Evolutionary conservation across 2,797 vertebrate species (phyloP).

Genomic region (Leptatherina wallacei): DNA sequence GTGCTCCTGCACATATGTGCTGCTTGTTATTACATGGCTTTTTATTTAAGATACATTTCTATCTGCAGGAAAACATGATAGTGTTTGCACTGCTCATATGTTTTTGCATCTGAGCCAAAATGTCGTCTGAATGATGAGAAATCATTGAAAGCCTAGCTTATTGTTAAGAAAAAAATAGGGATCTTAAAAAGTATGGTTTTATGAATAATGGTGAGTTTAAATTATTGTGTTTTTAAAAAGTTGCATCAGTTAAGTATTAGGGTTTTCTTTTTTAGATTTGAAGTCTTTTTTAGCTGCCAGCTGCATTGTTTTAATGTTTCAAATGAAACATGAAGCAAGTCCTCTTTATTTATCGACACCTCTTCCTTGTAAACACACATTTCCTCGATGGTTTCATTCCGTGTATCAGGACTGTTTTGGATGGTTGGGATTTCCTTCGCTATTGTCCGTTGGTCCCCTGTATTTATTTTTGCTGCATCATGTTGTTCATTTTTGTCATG

Average conservation of each 20-base stretch:
- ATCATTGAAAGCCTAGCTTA: background rate
- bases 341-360: conserved; percentile 26
- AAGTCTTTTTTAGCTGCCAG: background rate
- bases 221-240: background rate
- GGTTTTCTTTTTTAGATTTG: background rate
- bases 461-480: conserved; percentile 46
- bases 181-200: background rate
- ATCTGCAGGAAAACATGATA: background rate
- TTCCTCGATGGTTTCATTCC: conserved; percentile 68
- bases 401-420: conserved; percentile 58
- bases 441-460: conserved; percentile 60
- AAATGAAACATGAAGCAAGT: conserved; percentile 13
- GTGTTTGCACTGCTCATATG: background rate
- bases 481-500: conserved; percentile 9
- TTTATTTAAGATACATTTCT: conserved; percentile 7
- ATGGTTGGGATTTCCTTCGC: conserved; percentile 55
- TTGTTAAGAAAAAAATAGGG: too few species aligned
- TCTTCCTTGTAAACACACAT: conserved; percentile 32
- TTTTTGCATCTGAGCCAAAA: background rate
- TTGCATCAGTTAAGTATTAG: background rate
- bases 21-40: background rate
- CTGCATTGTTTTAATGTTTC: conserved; percentile 10
- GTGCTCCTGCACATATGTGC: conserved; percentile 1
- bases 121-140: background rate
- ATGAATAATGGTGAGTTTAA: background rate